Evolutionary conservation across 2,113 vertebrate species (phyloP).

Genomic region (Bubalus kerabau): DNA sequence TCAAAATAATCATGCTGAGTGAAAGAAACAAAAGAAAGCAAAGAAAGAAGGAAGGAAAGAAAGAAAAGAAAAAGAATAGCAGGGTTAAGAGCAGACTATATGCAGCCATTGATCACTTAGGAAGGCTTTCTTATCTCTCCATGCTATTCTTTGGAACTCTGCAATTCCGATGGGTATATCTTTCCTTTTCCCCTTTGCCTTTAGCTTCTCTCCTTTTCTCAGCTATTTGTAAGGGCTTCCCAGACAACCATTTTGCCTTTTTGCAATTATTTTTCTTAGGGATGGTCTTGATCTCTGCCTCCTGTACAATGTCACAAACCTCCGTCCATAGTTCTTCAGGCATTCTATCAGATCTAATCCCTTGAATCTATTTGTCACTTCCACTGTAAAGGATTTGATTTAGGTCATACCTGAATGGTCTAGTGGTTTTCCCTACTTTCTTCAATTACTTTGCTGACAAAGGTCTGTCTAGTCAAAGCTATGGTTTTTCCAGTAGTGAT

Average conservation of each 20-base stretch:
- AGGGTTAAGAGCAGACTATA: not conserved
- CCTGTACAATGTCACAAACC: not conserved
- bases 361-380: not conserved
- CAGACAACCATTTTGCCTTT: not conserved
- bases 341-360: not conserved
- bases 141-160: not conserved
- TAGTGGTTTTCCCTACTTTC: not conserved
- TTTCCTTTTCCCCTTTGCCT: not conserved
- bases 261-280: not conserved
- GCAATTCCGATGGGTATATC: not conserved
- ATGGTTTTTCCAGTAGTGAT: not conserved
- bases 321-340: not conserved
- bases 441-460: not conserved
- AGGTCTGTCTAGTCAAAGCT: not conserved
- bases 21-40: not conserved
- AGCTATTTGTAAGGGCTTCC: not conserved
- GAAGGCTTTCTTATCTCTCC: not conserved
- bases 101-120: not conserved
- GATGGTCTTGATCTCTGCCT: not conserved
- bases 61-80: not conserved
- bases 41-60: not conserved
- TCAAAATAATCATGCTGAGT: not conserved
- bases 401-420: not conserved
- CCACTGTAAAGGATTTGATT: not conserved
- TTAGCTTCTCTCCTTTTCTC: not conserved